Conservation (phyloP, 1,140 invertebrate species). For the Melanaphis sacchari region DNA sequence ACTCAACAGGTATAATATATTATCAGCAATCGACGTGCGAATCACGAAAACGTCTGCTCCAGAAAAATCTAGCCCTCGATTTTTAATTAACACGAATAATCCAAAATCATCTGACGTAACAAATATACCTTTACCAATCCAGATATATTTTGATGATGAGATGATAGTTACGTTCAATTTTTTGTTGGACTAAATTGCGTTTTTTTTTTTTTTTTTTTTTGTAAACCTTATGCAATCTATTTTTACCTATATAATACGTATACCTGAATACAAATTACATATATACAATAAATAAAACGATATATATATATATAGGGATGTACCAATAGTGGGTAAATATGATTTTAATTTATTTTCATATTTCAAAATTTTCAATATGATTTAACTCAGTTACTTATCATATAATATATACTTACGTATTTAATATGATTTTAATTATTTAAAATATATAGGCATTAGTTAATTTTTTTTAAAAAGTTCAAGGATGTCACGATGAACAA, state of each 20-base stretch:
- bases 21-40: not conserved
- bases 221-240: not conserved
- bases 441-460: not conserved
- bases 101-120: not conserved
- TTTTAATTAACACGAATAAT: slow-evolving; percentile 16
- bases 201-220: not conserved
- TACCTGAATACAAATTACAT: not conserved
- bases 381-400: not conserved
- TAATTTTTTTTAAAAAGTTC: not conserved
- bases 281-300: not conserved
- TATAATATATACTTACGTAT: not conserved
- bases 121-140: not conserved
- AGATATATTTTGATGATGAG: not conserved
- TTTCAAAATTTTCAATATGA: not conserved
- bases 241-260: not conserved
- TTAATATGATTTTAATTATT: not conserved
- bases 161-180: not conserved
- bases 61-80: not conserved
- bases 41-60: not conserved
- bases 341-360: too few relatives aligned
- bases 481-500: slow-evolving; percentile 21
- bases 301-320: not conserved
- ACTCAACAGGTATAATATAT: not conserved
- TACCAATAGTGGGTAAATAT: not conserved
- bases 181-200: not conserved